phyloP scores from a whole-genome alignment of 2,888 invertebrate species.

The Brachypalpus laphriformis region DNA sequence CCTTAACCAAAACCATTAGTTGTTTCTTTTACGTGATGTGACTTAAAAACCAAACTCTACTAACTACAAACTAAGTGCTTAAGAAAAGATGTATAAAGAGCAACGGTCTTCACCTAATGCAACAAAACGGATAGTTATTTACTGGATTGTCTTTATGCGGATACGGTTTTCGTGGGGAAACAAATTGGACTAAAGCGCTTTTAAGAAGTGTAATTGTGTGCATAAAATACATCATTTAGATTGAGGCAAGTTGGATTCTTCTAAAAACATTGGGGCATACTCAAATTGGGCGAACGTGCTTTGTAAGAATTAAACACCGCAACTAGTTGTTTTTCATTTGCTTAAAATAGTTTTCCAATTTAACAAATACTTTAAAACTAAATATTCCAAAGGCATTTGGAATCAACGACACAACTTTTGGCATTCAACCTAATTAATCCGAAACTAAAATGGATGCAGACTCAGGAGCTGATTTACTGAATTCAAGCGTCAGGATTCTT shows the following conservation, averaged over 20 bases:
- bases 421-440: too few relatives aligned
- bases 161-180: background rate
- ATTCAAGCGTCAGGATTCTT: too few relatives aligned
- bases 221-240: background rate
- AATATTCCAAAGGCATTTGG: too few relatives aligned
- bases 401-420: too few relatives aligned
- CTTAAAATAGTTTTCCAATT: too few relatives aligned
- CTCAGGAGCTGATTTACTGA: too few relatives aligned
- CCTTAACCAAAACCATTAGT: conserved; percentile 39
- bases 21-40: conserved; percentile 34
- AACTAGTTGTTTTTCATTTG: too few relatives aligned
- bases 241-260: background rate
- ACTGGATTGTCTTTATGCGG: background rate
- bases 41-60: conserved; percentile 9
- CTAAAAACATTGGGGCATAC: background rate
- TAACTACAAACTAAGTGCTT: background rate
- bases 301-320: background rate
- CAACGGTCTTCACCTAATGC: background rate
- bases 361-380: too few relatives aligned
- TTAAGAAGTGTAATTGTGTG: background rate
- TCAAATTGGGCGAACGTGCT: conserved; percentile 15
- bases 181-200: background rate
- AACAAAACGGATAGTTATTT: background rate
- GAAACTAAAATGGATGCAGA: too few relatives aligned
- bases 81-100: background rate